phyloP scores from a whole-genome alignment of 2,888 invertebrate species.

The Tortrix viridana region DNA sequence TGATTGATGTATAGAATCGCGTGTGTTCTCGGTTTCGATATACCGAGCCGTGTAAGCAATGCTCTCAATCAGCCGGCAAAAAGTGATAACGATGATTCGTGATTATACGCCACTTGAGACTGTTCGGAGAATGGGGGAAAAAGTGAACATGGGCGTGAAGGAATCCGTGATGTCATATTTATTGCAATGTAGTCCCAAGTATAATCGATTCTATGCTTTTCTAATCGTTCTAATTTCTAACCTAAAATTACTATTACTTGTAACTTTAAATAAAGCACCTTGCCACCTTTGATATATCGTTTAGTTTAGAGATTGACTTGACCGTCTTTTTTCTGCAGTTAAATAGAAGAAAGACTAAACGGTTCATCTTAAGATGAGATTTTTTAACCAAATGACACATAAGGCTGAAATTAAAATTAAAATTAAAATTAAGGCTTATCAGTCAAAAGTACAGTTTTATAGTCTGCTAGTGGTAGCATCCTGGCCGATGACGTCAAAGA shows the following conservation, averaged over 20 bases:
- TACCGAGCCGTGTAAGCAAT: conserved; percentile 15
- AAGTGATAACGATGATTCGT: conserved; percentile 30
- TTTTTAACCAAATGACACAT: no score
- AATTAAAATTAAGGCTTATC: no score
- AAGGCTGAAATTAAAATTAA: no score
- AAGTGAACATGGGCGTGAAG: conserved; percentile 10
- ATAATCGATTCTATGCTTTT: no score
- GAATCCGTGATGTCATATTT: conserved; percentile 3
- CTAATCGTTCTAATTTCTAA: no score
- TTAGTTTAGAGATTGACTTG: not conserved
- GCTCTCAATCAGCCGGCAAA: conserved; percentile 15
- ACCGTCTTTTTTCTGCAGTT: no score
- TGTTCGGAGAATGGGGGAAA: conserved; percentile 29
- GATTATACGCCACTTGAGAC: conserved; percentile 25
- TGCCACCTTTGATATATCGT: not conserved
- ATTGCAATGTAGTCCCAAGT: no score
- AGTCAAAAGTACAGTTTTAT: not conserved
- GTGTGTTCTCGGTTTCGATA: conserved; percentile 29
- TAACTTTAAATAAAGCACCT: no score
- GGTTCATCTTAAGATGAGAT: no score
- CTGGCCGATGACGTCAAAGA: not conserved
- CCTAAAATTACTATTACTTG: no score
- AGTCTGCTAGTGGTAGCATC: not conserved
- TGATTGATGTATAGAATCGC: conserved; percentile 20
- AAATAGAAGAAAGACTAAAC: no score